These are phyloP conservation scores for Eublepharis macularius DNA, from an alignment of 2,113 vertebrate genomes.

Conservation along the genomic window DNA sequence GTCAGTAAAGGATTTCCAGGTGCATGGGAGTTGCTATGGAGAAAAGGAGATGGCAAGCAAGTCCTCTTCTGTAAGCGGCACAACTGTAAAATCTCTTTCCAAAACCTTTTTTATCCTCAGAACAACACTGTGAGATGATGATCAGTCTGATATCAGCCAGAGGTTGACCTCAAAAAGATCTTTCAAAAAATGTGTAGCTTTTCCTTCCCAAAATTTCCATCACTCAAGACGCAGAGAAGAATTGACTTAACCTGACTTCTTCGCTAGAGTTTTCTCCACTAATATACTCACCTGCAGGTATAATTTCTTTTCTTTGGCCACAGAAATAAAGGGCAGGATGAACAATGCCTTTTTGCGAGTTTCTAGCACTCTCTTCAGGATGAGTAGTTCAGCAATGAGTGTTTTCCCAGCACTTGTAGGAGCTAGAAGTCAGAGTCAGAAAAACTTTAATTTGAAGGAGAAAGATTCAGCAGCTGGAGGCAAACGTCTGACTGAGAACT, in stretches of 20 bases:
- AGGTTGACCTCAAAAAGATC: neutral
- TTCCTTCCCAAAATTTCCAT: neutral
- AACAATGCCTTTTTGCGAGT: conserved; percentile 91
- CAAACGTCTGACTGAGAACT: neutral
- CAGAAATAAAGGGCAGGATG: conserved; percentile 95
- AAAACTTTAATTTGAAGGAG: neutral
- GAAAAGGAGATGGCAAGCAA: too few relatives aligned
- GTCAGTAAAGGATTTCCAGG: too few relatives aligned
- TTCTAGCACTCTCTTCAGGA: conserved; percentile 93
- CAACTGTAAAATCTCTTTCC: too few relatives aligned
- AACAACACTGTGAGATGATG: too few relatives aligned
- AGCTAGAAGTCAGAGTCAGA: conserved; percentile 72
- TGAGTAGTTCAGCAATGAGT: conserved; percentile 92
- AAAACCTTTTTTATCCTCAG: too few relatives aligned
- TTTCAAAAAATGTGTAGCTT: neutral
- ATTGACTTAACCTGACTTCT: neutral
- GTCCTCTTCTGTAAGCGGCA: too few relatives aligned
- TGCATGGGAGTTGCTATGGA: too few relatives aligned
- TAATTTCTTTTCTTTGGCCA: conserved; percentile 95
- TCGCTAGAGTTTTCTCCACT: neutral
- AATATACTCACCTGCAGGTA: conserved; percentile 86
- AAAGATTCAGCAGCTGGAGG: neutral
- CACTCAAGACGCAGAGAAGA: neutral
- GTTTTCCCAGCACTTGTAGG: conserved; percentile 98
- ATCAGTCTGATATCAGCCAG: too few relatives aligned